These are phyloP conservation scores for Chrysocyon brachyurus DNA, from an alignment of 2,797 vertebrate species.

Conservation along the genomic window DNA sequence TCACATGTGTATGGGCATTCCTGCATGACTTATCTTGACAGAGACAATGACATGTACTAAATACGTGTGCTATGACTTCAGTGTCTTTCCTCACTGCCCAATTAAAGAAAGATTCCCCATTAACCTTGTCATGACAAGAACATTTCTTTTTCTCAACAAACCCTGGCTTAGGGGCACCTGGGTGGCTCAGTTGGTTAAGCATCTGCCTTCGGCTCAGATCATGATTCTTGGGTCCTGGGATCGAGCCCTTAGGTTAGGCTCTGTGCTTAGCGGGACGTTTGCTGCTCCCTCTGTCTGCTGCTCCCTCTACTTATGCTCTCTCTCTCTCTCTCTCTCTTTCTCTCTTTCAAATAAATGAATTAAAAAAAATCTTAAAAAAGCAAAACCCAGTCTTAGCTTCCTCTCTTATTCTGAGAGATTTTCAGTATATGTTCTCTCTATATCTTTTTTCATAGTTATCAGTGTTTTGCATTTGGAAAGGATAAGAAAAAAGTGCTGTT, in stretches of 20 bases:
- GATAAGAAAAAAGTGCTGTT: not conserved
- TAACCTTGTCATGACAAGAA: not conserved
- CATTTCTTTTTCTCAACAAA: not conserved
- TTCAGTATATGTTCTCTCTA: not conserved
- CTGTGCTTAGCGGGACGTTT: no score
- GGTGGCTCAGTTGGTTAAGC: no score
- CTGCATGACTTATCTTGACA: not conserved
- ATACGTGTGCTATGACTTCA: not conserved
- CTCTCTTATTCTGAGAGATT: not conserved
- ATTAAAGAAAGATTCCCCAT: not conserved
- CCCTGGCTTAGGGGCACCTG: not conserved
- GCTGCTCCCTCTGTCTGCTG: no score
- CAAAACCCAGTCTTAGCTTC: not conserved
- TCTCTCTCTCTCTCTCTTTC: no score
- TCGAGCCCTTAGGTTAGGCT: no score
- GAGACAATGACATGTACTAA: conserved; percentile 11
- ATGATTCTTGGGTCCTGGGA: no score
- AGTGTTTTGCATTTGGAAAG: not conserved
- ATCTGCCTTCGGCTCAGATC: no score
- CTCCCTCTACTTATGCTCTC: no score
- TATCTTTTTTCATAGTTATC: not conserved
- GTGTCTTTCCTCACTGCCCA: not conserved
- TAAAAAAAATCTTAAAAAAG: no score
- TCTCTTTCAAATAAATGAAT: no score
- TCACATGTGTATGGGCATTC: not conserved